Evolutionary conservation across 2,113 vertebrate species (phyloP).

Genomic region (Varanus salvator): DNA sequence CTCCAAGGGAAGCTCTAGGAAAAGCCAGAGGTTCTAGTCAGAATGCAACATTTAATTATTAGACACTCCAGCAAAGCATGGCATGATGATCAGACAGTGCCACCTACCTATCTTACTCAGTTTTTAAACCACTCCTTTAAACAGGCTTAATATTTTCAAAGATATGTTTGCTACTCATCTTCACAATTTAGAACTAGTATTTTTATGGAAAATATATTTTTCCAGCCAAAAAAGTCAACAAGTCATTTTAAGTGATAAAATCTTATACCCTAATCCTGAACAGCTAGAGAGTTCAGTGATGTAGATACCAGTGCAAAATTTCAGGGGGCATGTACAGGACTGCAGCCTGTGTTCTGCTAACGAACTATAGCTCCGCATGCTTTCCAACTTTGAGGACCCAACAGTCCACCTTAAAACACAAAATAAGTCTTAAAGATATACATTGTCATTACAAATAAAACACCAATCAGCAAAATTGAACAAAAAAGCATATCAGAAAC

Average conservation of each 20-base stretch:
- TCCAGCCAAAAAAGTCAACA: not conserved
- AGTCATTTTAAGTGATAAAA: not conserved
- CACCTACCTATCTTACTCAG: constrained; percentile 49
- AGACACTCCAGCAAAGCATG: fast-evolving
- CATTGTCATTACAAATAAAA: not conserved
- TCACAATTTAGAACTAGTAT: not conserved
- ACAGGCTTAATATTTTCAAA: not conserved
- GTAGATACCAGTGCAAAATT: not conserved
- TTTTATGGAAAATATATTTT: not conserved
- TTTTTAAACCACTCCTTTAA: not conserved
- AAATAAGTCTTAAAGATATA: not conserved
- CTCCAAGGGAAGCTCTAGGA: not conserved
- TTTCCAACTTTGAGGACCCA: not conserved
- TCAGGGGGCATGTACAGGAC: not conserved
- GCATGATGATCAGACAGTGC: constrained; percentile 41
- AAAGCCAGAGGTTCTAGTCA: fast-evolving
- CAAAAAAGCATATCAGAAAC: not conserved
- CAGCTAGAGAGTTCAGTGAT: not conserved
- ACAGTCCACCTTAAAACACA: not conserved
- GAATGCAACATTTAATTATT: not conserved
- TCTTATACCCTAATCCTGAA: not conserved
- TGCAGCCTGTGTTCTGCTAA: not conserved
- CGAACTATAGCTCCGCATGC: not conserved
- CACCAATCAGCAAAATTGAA: not conserved
- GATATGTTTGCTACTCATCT: fast-evolving